A percentile compares a stretch with the other conserved stretches of the same genome.
phyloP scores from a whole-genome alignment of 2,113 vertebrate species.

The Sander vitreus region DNA sequence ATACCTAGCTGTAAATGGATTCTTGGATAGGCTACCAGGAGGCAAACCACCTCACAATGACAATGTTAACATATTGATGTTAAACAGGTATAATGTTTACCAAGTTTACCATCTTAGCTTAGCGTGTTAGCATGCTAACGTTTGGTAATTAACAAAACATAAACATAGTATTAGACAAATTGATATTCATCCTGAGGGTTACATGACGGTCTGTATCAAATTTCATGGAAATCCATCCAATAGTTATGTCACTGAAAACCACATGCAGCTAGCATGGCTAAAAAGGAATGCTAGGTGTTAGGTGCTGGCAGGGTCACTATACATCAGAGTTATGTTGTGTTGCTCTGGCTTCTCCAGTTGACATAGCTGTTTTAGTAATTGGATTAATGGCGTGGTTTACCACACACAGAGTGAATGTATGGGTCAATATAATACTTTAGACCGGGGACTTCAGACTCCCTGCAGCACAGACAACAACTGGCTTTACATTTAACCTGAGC shows the following conservation, averaged over 20 bases:
- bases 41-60: not conserved
- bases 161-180: not conserved
- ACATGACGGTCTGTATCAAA: constrained; percentile 1
- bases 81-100: not conserved
- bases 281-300: not conserved
- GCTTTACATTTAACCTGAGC: constrained; percentile 37
- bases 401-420: constrained; percentile 53
- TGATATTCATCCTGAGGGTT: not conserved
- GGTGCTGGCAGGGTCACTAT: constrained; percentile 18
- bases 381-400: constrained; percentile 62
- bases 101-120: not conserved
- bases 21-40: not conserved
- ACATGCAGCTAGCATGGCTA: not conserved
- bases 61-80: not conserved
- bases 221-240: not conserved
- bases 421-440: constrained; percentile 33
- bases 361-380: constrained; percentile 59
- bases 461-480: constrained; percentile 36
- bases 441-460: constrained; percentile 25
- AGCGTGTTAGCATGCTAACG: not conserved
- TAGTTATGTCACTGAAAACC: not conserved
- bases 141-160: not conserved
- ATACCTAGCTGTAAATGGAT: constrained; percentile 1
- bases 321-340: constrained; percentile 42
- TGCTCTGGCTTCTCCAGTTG: constrained; percentile 28